phyloP scores from a whole-genome alignment of 2,113 vertebrate species.

The Ammospiza caudacuta region DNA sequence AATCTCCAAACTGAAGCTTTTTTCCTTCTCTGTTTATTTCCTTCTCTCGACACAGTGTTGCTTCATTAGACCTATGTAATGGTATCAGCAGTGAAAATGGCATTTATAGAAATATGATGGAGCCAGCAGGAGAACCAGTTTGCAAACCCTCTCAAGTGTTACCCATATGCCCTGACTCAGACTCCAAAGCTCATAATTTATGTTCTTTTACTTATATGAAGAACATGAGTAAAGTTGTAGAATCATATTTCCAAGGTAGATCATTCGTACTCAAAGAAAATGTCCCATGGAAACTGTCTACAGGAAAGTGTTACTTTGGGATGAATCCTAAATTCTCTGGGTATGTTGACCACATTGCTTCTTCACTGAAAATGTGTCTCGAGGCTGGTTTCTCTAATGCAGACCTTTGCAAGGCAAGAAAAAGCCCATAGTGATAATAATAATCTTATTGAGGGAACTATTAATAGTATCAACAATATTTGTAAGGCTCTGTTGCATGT shows the following conservation, averaged over 20 bases:
- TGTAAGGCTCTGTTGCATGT: neutral
- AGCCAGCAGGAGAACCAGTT: neutral
- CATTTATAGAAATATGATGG: neutral
- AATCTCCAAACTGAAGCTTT: neutral
- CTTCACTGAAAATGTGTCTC: neutral
- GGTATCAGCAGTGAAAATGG: neutral
- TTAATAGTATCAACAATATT: too few species aligned
- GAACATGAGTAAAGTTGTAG: neutral
- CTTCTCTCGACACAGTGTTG: neutral
- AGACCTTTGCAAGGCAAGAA: neutral
- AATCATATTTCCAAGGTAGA: neutral
- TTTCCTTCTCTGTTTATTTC: neutral
- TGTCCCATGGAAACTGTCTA: neutral
- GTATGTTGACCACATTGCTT: neutral
- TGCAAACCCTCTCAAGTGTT: neutral
- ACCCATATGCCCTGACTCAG: neutral
- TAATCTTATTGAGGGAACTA: too few species aligned
- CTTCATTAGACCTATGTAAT: neutral
- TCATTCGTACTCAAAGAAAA: neutral
- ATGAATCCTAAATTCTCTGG: neutral
- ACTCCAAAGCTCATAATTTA: neutral
- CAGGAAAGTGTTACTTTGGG: neutral
- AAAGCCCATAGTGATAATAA: neutral
- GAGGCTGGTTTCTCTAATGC: neutral
- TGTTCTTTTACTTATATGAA: neutral